A percentile compares a stretch with the other conserved stretches of the same genome.
phyloP scores from a whole-genome alignment of 2,113 vertebrate species.

The Rhinolophus ferrumequinum region DNA sequence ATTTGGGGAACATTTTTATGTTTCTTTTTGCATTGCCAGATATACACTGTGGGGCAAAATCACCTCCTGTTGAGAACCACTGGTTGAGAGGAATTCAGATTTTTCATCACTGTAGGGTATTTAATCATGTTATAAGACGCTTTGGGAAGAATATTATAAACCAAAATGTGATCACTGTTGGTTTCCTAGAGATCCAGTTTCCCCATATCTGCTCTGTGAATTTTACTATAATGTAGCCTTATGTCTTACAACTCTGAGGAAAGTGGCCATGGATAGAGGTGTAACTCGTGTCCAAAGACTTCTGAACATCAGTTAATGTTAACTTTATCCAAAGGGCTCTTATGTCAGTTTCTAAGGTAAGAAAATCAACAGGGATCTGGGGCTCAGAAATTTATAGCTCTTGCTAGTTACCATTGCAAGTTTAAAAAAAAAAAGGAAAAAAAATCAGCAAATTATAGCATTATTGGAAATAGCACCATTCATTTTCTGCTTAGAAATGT shows the following conservation, averaged over 20 bases:
- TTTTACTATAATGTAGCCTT: neutral
- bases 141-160: neutral
- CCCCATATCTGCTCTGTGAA: neutral
- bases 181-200: neutral
- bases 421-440: neutral
- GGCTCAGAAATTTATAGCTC: neutral
- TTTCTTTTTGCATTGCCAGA: slow-evolving; percentile 1
- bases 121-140: neutral
- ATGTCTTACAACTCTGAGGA: neutral
- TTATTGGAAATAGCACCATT: neutral
- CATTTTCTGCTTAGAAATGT: neutral
- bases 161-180: neutral
- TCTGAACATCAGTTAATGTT: neutral
- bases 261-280: neutral
- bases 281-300: neutral
- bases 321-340: neutral
- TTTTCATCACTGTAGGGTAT: neutral
- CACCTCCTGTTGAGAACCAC: neutral
- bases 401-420: neutral
- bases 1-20: neutral
- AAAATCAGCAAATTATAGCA: neutral
- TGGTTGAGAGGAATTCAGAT: slow-evolving; percentile 15
- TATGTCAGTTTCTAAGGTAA: neutral
- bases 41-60: neutral
- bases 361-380: neutral